Percentiles rank a stretch among this genome's conserved stretches.
phyloP scores from a whole-genome alignment of 2,797 vertebrate species.

The Adelosebastes latens region DNA sequence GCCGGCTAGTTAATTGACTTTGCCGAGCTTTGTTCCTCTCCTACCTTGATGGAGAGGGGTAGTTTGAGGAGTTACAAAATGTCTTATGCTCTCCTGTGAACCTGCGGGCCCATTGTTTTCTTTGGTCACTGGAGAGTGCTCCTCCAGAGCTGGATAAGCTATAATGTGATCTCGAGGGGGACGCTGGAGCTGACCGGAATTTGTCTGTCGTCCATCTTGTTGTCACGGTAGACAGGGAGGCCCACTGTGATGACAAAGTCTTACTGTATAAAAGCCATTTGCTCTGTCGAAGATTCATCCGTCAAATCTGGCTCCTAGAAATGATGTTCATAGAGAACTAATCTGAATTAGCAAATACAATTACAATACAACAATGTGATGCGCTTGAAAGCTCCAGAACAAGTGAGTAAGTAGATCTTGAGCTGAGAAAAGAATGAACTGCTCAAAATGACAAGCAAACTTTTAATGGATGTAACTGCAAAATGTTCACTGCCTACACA shows the following conservation, averaged over 20 bases:
- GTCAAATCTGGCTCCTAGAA: slow-evolving; percentile 23
- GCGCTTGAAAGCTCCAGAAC: too few relatives aligned
- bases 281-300: slow-evolving; percentile 13
- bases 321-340: background rate
- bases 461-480: background rate
- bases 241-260: slow-evolving; percentile 6
- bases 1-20: slow-evolving; percentile 82
- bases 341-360: slow-evolving; percentile 1
- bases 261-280: slow-evolving; percentile 7
- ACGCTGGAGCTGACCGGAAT: slow-evolving; percentile 31
- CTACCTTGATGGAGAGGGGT: slow-evolving; percentile 53
- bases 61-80: slow-evolving; percentile 67
- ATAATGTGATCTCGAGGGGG: slow-evolving; percentile 20
- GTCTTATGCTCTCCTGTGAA: slow-evolving; percentile 42
- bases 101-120: slow-evolving; percentile 25
- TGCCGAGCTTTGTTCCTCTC: slow-evolving; percentile 72
- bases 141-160: background rate
- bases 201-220: slow-evolving; percentile 33
- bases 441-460: background rate
- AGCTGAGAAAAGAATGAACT: background rate
- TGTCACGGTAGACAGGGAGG: slow-evolving; percentile 17
- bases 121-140: slow-evolving; percentile 25
- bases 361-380: background rate
- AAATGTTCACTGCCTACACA: background rate
- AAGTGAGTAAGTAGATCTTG: too few relatives aligned